phyloP scores from a whole-genome alignment of 2,797 vertebrate species.

The Ciconia nigra region DNA sequence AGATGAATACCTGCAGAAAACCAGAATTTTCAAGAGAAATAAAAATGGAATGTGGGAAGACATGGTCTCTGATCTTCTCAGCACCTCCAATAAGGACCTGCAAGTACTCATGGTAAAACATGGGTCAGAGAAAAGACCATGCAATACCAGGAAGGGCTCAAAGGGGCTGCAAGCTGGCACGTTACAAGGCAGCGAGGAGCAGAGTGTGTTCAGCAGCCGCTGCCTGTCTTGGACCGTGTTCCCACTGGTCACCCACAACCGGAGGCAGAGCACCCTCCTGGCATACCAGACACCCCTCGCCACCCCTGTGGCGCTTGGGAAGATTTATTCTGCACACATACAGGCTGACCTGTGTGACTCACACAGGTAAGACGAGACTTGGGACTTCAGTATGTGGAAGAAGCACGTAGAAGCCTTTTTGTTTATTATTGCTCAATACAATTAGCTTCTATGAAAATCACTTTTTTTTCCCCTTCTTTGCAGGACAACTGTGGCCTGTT shows the following conservation, averaged over 20 bases:
- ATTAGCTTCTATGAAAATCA: background rate
- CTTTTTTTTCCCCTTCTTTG: background rate
- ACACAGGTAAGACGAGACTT: background rate
- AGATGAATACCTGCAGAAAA: background rate
- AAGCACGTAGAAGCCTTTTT: background rate
- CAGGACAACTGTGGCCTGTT: background rate
- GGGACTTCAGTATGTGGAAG: background rate
- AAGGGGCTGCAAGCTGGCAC: background rate
- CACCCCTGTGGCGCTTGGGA: background rate
- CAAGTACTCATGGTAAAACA: background rate
- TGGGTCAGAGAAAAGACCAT: background rate
- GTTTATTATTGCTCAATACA: background rate
- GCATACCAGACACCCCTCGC: background rate
- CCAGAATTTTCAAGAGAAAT: background rate
- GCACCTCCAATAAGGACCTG: background rate
- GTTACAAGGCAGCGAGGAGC: background rate
- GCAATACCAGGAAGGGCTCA: background rate
- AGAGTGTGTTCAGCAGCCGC: background rate
- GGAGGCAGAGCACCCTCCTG: background rate
- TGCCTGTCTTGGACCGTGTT: rapidly evolving
- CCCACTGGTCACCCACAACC: background rate
- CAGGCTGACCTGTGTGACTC: conserved; percentile 12
- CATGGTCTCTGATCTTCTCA: background rate
- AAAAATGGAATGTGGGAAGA: background rate
- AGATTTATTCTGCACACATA: background rate